A percentile compares a stretch with the other conserved stretches of the same genome.
phyloP scores from a whole-genome alignment of 2,797 vertebrate genomes.

The Xiphophorus birchmanni region DNA sequence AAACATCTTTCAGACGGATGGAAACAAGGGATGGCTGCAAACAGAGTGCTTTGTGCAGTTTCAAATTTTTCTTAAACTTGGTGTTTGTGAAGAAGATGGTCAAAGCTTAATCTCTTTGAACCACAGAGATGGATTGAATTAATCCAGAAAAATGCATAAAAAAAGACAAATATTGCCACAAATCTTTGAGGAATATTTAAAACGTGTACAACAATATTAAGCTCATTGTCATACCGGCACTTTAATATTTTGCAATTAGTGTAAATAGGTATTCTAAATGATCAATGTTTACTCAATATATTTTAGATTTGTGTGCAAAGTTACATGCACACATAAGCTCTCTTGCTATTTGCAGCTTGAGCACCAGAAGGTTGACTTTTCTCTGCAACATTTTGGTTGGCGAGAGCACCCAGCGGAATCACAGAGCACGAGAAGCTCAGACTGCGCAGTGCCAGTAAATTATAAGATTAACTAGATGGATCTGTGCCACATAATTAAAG shows the following conservation, averaged over 20 bases:
- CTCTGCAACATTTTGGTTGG: conserved; percentile 26
- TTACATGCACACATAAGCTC: conserved; percentile 12
- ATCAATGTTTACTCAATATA: background rate
- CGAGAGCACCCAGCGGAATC: conserved; percentile 50
- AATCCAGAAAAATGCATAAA: background rate
- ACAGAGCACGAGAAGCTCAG: conserved; percentile 6
- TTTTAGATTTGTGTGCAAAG: background rate
- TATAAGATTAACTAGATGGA: conserved; percentile 41
- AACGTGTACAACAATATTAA: background rate
- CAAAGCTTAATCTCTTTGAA: background rate
- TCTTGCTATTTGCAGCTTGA: conserved; percentile 8
- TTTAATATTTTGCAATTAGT: background rate
- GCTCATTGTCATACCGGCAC: background rate
- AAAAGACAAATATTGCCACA: background rate
- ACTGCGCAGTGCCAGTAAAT: conserved; percentile 39
- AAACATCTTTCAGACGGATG: background rate
- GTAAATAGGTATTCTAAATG: background rate
- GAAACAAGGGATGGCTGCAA: background rate
- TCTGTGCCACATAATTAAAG: conserved; percentile 43
- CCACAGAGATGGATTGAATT: background rate
- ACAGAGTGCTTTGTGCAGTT: background rate
- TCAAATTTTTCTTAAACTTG: background rate
- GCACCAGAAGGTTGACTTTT: conserved; percentile 36
- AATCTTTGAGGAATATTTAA: background rate
- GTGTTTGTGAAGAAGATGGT: background rate